Base-by-base conservation (phyloP, 2,888 invertebrate species). In the Lasioglossum leucozonium region DNA sequence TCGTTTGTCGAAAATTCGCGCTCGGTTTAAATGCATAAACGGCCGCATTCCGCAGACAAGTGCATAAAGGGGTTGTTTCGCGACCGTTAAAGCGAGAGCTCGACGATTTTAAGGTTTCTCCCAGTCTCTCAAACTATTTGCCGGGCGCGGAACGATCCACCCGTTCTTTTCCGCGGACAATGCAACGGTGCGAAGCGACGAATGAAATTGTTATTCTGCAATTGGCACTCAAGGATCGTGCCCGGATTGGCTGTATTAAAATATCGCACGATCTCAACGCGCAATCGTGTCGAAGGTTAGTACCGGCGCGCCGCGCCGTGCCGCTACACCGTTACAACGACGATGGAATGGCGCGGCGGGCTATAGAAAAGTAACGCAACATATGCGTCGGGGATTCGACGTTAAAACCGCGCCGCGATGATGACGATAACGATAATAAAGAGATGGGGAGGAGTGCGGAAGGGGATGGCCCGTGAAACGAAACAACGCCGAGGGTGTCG, bases 351-450 rank as follows among this genome's bases (percentile, higher is more conserved):
- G 34, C 87, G 71, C 77, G 75, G 34, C 87, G 71, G n/a, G 79
- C 83, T 79, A 87, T 89, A 89, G 87, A 87, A 87, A 87, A 84
- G 85, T 81, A 79, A 82, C 72, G 80, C 78, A 77, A 81, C 87
- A 79, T 55, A 78, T 73, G 79, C 73, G 81, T 74, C 79, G 80
- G n/a, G 26, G 81, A 47, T 77, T 85, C 82, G 82, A 76, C 85
- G 79, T 81, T 86, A 80, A 85, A 89, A 85, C 87, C 72, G 74
- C 80, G 74, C 47, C 30, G 72, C 72, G 67, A 84, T 82, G 88
- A 86, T 79, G 84, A 85, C 82, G 90, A 86, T 89, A 90, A 90
- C 90, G 87, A 90, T 88, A 90, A 87, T 84, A 88, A 88, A 85
- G 85, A 75, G 62, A 26, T 11, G 58, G 26, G 47, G 30, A n/a